Evolutionary conservation across 2,113 vertebrate species (phyloP).

Genomic region (Xyrauchen texanus): DNA sequence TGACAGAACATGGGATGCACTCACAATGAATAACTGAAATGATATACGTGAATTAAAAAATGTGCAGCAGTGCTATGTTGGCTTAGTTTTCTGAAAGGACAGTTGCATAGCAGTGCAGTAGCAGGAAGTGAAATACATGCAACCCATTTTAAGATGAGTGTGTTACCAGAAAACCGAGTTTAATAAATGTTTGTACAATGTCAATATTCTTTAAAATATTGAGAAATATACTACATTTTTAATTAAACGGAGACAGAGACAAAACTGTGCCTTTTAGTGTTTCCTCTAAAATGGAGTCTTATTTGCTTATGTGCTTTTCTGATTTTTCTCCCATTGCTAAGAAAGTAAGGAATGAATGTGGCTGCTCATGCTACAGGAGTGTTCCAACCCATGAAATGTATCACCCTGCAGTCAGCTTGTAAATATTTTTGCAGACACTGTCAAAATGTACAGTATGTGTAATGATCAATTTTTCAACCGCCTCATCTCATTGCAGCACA

Average conservation of each 20-base stretch:
- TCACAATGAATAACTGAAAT: slow-evolving; percentile 67
- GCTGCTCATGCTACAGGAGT: background rate
- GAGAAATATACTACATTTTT: too few relatives aligned
- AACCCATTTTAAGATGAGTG: background rate
- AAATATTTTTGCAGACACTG: slow-evolving; percentile 60
- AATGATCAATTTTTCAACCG: slow-evolving; percentile 52
- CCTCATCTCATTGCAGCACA: background rate
- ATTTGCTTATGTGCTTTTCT: too few relatives aligned
- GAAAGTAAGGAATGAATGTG: background rate
- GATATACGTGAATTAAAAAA: slow-evolving; percentile 67
- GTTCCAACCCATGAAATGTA: slow-evolving; percentile 39
- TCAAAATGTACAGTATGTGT: slow-evolving; percentile 57
- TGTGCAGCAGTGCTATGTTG: slow-evolving; percentile 62
- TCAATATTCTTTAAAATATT: too few relatives aligned
- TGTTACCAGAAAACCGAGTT: background rate
- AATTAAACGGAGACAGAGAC: background rate
- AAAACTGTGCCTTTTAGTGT: background rate
- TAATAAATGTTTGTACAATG: background rate
- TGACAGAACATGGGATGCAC: slow-evolving; percentile 57
- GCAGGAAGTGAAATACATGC: background rate
- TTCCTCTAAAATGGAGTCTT: background rate
- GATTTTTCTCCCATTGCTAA: background rate
- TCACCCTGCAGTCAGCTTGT: slow-evolving; percentile 41
- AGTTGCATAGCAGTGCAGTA: background rate
- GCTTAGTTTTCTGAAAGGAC: slow-evolving; percentile 54